These are phyloP conservation scores for Chondrilla cf. caribensis DNA, from an alignment of 37 sponge, comb jelly and placozoan species.

Conservation along the genomic window DNA sequence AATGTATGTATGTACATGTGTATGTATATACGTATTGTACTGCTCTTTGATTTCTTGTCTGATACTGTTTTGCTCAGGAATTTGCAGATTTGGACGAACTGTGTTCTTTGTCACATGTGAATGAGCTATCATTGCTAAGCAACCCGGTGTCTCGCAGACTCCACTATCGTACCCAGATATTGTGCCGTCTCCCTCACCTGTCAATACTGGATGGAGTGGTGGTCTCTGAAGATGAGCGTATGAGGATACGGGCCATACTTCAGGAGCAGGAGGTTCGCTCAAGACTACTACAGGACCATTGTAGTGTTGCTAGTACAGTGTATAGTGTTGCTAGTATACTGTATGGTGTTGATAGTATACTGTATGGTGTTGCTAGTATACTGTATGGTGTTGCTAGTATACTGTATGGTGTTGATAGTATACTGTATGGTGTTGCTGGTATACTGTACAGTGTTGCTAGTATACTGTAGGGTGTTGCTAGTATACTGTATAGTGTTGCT, in stretches of 20 bases:
- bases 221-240: slow-evolving; percentile 50
- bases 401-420: no score
- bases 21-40: neutral
- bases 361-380: no score
- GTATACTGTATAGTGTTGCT: no score
- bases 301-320: no score
- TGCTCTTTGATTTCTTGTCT: neutral
- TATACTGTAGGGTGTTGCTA: no score
- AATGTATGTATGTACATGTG: neutral
- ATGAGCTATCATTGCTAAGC: slow-evolving; percentile 83
- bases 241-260: slow-evolving; percentile 3
- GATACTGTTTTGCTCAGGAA: slow-evolving; percentile 46
- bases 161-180: slow-evolving; percentile 57
- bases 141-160: slow-evolving; percentile 81
- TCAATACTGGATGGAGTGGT: slow-evolving; percentile 64
- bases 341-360: no score
- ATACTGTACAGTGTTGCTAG: no score
- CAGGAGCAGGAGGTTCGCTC: slow-evolving; percentile 21
- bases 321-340: no score
- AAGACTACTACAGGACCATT: no score
- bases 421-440: no score
- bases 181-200: slow-evolving; percentile 53
- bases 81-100: slow-evolving; percentile 84
- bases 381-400: no score
- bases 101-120: slow-evolving; percentile 41